Base-by-base conservation (phyloP, 2,113 vertebrate genomes). In the Pseudopodoces humilis region DNA sequence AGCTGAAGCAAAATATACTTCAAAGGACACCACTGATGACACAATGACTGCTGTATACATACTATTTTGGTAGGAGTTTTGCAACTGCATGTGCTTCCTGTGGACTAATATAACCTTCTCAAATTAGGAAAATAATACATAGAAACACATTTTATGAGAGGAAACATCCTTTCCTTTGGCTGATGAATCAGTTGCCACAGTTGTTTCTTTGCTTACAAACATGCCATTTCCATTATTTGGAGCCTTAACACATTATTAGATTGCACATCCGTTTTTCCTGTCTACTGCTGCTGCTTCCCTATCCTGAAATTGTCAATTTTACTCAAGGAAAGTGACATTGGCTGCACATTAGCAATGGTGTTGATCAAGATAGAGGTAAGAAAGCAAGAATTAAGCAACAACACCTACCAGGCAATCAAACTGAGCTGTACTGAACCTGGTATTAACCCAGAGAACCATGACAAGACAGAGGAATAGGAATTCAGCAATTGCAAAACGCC, bases 1-100 rank as follows among this genome's bases (percentile, higher is more conserved):
- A 68, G 78, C 74, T 76, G 74, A 87, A 85, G 69, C 27, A 94
- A 95, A 94, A 89, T 18, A 31, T 2, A 94, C 85, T 90, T 88
- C 71, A 91, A 90, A 95, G 70, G 69, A 71, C 17, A 71, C n/a
- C 82, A 87, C 21, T 47, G 56, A 69, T 69, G 70, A 88, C 68
- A 41, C 46, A 94, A 37, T 31, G 41, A 72, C 77, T 84, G 53
- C 63, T 92, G 56, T 17, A 63, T 12, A 67, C 25, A 25, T 16
- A 68, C 24, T 82, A 33, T n/a, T 91, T 67, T 60, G 55, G 82
- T 83, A 83, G 37, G n/a, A 88, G 62, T 56, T 86, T 64, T 49
- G 71, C 81, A 85, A 85, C 31, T 52, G 56, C 77, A 60, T 31
- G 44, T 60, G 49, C 53, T 93, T 94, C 89, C 84, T 84, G 65